These are phyloP conservation scores for Nycticorax nycticorax DNA, from an alignment of 2,113 vertebrate species.

Conservation along the genomic window DNA sequence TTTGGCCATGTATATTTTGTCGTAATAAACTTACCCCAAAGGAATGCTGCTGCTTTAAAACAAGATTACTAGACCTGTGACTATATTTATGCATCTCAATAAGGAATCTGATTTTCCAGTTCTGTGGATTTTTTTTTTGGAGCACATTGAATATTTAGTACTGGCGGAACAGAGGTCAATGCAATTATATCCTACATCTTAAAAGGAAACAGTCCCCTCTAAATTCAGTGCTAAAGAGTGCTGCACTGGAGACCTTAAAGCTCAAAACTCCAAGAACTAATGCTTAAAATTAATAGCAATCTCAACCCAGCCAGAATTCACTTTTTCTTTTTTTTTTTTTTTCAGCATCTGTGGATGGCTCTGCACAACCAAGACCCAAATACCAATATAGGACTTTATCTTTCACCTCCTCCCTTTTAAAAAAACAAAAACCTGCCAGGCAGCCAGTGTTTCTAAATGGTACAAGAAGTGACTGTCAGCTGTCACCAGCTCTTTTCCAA, in stretches of 20 bases:
- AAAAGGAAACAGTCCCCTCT: not conserved
- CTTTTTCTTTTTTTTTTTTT: too few relatives aligned
- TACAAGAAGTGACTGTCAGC: not conserved
- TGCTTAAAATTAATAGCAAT: not conserved
- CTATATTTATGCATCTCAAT: slow-evolving; percentile 7
- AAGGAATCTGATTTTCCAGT: not conserved
- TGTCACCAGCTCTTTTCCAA: not conserved
- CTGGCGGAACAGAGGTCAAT: not conserved
- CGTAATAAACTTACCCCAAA: slow-evolving; percentile 44
- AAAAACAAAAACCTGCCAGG: not conserved
- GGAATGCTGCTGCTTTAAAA: slow-evolving; percentile 16
- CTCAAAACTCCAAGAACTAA: not conserved
- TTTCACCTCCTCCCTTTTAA: not conserved
- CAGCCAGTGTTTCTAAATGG: not conserved
- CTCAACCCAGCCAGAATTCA: not conserved
- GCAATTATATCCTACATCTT: not conserved
- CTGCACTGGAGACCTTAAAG: not conserved
- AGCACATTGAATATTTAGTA: not conserved
- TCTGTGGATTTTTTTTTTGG: not conserved
- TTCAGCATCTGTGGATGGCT: not conserved
- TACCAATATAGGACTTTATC: not conserved
- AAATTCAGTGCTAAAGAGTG: not conserved
- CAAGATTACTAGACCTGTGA: not conserved
- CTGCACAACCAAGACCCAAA: not conserved
- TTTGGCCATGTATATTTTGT: slow-evolving; percentile 21